These are phyloP conservation scores for Neria commutata DNA, from an alignment of 2,888 invertebrate species.

Conservation along the genomic window DNA sequence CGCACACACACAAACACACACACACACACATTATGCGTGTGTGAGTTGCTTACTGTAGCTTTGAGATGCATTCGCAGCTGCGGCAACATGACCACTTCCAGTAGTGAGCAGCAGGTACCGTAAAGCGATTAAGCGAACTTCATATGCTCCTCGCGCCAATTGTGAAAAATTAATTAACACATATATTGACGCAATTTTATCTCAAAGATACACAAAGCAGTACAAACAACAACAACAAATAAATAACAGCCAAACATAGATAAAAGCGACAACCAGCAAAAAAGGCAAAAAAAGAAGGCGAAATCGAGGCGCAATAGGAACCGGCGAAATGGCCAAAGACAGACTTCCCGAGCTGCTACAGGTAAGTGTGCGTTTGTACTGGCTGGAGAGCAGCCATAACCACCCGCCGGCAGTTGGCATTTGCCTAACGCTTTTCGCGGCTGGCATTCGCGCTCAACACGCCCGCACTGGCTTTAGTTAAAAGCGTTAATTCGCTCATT, in stretches of 20 bases:
- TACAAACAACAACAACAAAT: slow-evolving; percentile 1
- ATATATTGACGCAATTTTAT: neutral
- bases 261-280: neutral
- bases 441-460: too few species aligned
- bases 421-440: too few species aligned
- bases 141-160: neutral
- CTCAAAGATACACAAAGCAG: neutral
- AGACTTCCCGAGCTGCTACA: slow-evolving; percentile 58
- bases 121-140: neutral
- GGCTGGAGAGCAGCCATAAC: slow-evolving; percentile 15
- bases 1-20: neutral
- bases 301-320: slow-evolving; percentile 18
- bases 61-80: neutral
- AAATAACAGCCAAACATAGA: neutral
- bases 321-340: slow-evolving; percentile 52
- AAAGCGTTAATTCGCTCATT: too few species aligned
- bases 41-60: neutral
- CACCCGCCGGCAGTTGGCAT: too few species aligned
- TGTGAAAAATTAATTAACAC: slow-evolving; percentile 2
- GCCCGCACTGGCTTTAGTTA: slow-evolving; percentile 18
- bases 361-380: slow-evolving; percentile 42
- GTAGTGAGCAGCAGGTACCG: too few species aligned
- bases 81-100: neutral
- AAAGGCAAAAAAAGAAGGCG: slow-evolving; percentile 15
- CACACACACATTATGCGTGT: neutral